Evolutionary conservation across 2,113 vertebrate genomes (phyloP), one percentile per base, ranked within the genome.

Genomic region (Chauna torquata): DNA sequence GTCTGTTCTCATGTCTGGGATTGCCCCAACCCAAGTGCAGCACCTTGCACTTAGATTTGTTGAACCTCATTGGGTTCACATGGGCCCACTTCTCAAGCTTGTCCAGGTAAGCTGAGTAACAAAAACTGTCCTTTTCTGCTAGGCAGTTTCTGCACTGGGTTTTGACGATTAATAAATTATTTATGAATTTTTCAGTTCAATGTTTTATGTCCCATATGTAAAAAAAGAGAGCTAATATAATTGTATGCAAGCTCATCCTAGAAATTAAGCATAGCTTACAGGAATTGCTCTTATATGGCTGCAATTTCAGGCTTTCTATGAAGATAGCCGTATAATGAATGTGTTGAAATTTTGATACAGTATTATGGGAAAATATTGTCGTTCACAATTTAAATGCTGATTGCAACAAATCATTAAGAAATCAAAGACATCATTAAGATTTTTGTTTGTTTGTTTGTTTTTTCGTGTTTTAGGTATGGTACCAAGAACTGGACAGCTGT

Each of bases 131-230:
- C 11, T 64, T 64, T 64, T 40, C 25, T 64, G 27, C 52, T 54
- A 20, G 52, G 16, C 52, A 54, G 28, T 8, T 9, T 54, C 52
- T 54, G 38, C 38, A 40, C 28, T 12, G 11, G 61, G 38, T 64
- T 64, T 23, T 64, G 61, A 28, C 64, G 38, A 91, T 91, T 91
- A 90, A 92, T 40, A 9, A 95, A 71, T 54, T 93, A 58, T 76
- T 92, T 96, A 94, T 89, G 44, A 90, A 91, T 95, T 95, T 96
- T 95, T 82, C 50, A 92, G 61, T 78, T 91, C 38, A 66, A 7
- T 77, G 17, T 81, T 36, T 94, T 89, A n/a, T 8, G 58, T 62
- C 30, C 40, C 10, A 27, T 74, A 79, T 12, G 70, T 71, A 82
- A 78, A 88, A 89, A 95, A 86, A 72, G 25, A 42, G 25, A 82